These are phyloP conservation scores for Limosa lapponica DNA, from an alignment of 2,797 vertebrate species.

Conservation along the genomic window DNA sequence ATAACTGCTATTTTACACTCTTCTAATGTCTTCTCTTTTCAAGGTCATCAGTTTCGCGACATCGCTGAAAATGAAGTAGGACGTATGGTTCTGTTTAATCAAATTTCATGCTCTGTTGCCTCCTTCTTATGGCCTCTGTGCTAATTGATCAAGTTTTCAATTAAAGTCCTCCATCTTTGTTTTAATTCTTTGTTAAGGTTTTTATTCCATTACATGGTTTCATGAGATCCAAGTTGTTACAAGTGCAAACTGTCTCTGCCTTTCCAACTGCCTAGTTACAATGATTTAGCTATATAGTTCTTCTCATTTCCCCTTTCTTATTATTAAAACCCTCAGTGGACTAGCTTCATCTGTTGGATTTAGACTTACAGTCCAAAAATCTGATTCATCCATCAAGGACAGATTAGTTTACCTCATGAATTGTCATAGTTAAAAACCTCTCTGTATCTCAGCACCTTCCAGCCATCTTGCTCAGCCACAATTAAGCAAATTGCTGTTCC, in stretches of 20 bases:
- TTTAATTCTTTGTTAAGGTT: conserved; percentile 82
- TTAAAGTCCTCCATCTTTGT: conserved; percentile 82
- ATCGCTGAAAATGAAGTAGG: conserved; percentile 75
- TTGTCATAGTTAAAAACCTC: background rate
- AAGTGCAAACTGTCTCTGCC: conserved; percentile 20
- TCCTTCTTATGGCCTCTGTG: conserved; percentile 77
- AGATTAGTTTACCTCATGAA: conserved; percentile 31
- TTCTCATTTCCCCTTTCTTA: background rate
- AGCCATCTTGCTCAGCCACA: conserved; percentile 25
- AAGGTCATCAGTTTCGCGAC: conserved; percentile 79
- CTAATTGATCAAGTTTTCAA: conserved; percentile 86
- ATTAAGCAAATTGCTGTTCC: conserved; percentile 49
- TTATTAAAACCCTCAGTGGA: background rate
- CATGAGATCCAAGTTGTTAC: conserved; percentile 52
- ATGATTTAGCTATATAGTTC: background rate
- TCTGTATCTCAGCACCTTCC: conserved; percentile 5
- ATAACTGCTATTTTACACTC: conserved; percentile 61
- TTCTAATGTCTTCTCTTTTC: conserved; percentile 70
- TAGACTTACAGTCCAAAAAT: conserved; percentile 14
- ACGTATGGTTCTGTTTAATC: conserved; percentile 80
- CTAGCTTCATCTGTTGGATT: conserved; percentile 26
- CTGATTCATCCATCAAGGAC: conserved; percentile 5
- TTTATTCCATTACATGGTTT: conserved; percentile 78
- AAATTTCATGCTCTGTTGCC: conserved; percentile 81
- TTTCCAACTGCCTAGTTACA: conserved; percentile 24